phyloP scores from a whole-genome alignment of 2,797 vertebrate species.

The Alosa sapidissima region DNA sequence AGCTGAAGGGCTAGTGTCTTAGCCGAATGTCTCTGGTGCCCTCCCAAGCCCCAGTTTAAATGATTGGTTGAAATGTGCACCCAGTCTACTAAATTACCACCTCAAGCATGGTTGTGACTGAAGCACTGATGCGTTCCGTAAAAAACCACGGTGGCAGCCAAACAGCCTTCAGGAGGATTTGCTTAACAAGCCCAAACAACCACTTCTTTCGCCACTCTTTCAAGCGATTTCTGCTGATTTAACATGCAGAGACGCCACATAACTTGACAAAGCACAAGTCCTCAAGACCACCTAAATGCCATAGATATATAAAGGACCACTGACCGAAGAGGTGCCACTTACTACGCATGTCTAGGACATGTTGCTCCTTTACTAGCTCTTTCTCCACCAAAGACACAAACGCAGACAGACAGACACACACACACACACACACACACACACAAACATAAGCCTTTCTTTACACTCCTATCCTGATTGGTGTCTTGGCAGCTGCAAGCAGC shows the following conservation, averaged over 20 bases:
- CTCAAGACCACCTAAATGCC: not conserved
- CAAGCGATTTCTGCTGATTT: not conserved
- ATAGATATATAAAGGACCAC: not conserved
- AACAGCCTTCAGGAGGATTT: not conserved
- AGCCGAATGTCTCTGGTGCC: not conserved
- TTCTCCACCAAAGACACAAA: not conserved
- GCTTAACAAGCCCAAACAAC: constrained; percentile 10
- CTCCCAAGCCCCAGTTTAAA: not conserved
- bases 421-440: not conserved
- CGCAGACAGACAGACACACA: not conserved
- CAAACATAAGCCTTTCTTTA: not conserved
- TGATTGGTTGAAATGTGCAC: not conserved
- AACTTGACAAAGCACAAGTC: not conserved
- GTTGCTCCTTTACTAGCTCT: not conserved
- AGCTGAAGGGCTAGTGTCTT: not conserved
- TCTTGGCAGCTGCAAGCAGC: not conserved
- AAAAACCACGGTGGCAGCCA: not conserved
- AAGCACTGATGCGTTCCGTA: not conserved
- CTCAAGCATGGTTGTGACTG: not conserved
- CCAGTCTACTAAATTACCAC: not conserved
- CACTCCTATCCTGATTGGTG: not conserved
- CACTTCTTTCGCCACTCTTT: not conserved
- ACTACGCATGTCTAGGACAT: not conserved
- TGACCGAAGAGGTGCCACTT: not conserved
- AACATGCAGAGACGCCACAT: not conserved